Percentiles rank a stretch among this genome's conserved stretches.
Evolutionary conservation across 1,140 invertebrate genomes (phyloP).

Genomic region (Drosophila asahinai): DNA sequence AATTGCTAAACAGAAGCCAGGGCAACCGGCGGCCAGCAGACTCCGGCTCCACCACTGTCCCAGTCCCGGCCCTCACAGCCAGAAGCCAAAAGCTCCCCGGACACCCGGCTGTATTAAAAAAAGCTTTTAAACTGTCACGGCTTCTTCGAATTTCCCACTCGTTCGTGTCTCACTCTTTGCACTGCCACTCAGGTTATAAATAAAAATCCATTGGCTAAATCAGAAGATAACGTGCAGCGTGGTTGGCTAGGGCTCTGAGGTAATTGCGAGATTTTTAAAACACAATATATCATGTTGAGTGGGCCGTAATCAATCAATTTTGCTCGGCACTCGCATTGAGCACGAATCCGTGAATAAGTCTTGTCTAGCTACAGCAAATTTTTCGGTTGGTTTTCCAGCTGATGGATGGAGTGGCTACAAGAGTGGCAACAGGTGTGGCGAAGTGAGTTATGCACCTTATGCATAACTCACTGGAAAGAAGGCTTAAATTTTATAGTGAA

Average conservation of each 20-base stretch:
- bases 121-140: conserved; percentile 81
- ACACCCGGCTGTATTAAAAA: conserved; percentile 70
- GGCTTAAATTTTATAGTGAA: conserved; percentile 2
- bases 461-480: neutral
- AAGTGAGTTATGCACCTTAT: neutral
- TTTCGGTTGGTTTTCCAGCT: conserved; percentile 17
- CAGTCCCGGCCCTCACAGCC: conserved; percentile 13
- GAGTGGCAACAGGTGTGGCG: conserved; percentile 40
- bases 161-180: neutral
- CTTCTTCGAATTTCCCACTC: conserved; percentile 29
- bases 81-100: conserved; percentile 20
- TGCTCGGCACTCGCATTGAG: conserved; percentile 55
- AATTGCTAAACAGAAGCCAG: conserved; percentile 64
- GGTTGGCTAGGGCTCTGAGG: conserved; percentile 31
- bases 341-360: conserved; percentile 35
- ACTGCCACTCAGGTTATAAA: conserved; percentile 58
- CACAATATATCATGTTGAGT: conserved; percentile 70
- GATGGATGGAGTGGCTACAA: conserved; percentile 31
- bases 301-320: conserved; percentile 75
- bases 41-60: conserved; percentile 10
- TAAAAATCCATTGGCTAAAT: conserved; percentile 72
- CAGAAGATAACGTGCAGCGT: conserved; percentile 49
- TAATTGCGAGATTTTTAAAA: conserved; percentile 70
- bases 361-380: conserved; percentile 22
- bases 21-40: conserved; percentile 19